A percentile compares a stretch with the other conserved stretches of the same genome.
phyloP scores from a whole-genome alignment of 2,113 vertebrate genomes.

The Nibea albiflora region DNA sequence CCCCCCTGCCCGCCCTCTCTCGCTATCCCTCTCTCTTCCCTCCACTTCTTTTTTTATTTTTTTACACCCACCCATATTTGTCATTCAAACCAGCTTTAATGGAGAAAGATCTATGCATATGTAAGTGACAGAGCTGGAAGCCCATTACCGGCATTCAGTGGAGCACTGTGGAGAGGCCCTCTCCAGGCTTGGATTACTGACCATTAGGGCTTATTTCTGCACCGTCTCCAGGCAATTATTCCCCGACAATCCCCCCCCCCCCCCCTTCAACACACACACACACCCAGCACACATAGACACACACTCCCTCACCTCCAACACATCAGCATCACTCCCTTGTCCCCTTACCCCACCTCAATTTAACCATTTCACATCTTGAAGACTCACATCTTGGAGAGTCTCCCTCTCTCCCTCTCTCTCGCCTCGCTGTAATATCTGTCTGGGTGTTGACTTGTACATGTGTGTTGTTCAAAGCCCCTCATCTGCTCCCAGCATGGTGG shows the following conservation, averaged over 20 bases:
- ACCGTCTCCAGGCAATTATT: conserved; percentile 83
- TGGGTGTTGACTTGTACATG: conserved; percentile 46
- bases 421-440: conserved; percentile 16
- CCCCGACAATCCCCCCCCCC: conserved; percentile 46
- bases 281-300: conserved; percentile 4
- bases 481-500: conserved; percentile 53
- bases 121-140: conserved; percentile 84
- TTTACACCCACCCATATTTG: conserved; percentile 80
- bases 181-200: conserved; percentile 84
- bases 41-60: conserved; percentile 43
- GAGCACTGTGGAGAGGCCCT: conserved; percentile 81
- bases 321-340: conserved; percentile 47
- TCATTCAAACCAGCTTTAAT: conserved; percentile 83
- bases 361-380: conserved; percentile 70
- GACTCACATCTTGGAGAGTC: conserved; percentile 47
- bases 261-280: not conserved
- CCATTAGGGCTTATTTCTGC: conserved; percentile 84
- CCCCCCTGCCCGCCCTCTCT: conserved; percentile 34
- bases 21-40: conserved; percentile 9
- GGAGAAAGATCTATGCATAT: conserved; percentile 84
- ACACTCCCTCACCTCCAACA: conserved; percentile 19
- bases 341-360: conserved; percentile 34
- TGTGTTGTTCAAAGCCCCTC: conserved; percentile 48
- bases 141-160: conserved; percentile 82
- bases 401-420: not conserved